Base-by-base conservation (phyloP, 2,113 vertebrate genomes). In the Apus apus region DNA sequence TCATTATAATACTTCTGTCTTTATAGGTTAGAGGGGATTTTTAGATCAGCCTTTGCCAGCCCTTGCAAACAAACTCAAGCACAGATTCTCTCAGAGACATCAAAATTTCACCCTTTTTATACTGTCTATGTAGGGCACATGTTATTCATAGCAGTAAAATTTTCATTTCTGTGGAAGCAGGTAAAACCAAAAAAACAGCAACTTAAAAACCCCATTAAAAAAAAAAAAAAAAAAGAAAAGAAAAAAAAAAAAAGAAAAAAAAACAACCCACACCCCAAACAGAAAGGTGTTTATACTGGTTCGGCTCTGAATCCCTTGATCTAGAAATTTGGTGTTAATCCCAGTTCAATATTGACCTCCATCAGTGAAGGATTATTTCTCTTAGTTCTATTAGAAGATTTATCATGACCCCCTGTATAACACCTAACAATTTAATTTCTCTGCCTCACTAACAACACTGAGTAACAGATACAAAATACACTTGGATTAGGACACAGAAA, bases 171-270 rank as follows among this genome's bases (percentile, higher is more conserved):
- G 11, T 61, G 46, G 14, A 83, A 82, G 71, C 3, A 85, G 26
- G 20, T 57, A 34, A 80, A 95, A 73, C 13, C 34, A 46, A 75
- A 51, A 15, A 8, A 18, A 12, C 16, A 58, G 8, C 20, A 48
- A 53, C 14, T 45, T 57, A 56, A 73, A 80, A 62, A 2, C 0
- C 1, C 8, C 17, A 30, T 7, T n/a, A n/a, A n/a, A n/a, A n/a
- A n/a, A n/a, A n/a, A n/a, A n/a, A n/a, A n/a, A n/a, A n/a, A n/a
- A n/a, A n/a, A n/a, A n/a, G n/a, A n/a, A n/a, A n/a, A n/a, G n/a
- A n/a, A n/a, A n/a, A n/a, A n/a, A n/a, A n/a, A n/a, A n/a, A n/a
- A n/a, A n/a, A n/a, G n/a, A n/a, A n/a, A 23, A 58, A 90, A n/a
- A 15, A 65, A 23, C 15, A 73, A 66, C 6, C 0, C 6, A 7